Evolutionary conservation across 1,140 invertebrate genomes (phyloP).

Genomic region (Caerostris darwini): DNA sequence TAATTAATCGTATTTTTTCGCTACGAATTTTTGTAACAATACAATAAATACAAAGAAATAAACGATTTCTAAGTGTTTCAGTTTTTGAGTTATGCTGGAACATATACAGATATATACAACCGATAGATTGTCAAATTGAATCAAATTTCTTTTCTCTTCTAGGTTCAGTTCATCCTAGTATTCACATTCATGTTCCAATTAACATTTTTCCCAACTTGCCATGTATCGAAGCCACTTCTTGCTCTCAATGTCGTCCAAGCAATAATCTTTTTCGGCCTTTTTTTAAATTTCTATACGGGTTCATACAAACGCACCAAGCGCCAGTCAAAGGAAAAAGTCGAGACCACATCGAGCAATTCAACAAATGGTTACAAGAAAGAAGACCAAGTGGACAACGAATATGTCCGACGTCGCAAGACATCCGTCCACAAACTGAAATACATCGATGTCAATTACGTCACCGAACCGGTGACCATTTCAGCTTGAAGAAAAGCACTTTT

Average conservation of each 20-base stretch:
- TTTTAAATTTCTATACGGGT: conserved; percentile 66
- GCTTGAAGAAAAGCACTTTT: conserved; percentile 36
- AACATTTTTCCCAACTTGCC: conserved; percentile 72
- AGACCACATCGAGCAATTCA: background rate
- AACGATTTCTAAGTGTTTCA: too few species aligned
- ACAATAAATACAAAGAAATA: too few species aligned
- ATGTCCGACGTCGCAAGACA: conserved; percentile 22
- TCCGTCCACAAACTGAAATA: conserved; percentile 67
- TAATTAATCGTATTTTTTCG: too few species aligned
- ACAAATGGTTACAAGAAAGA: background rate
- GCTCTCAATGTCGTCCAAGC: conserved; percentile 72
- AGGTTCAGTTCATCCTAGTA: conserved; percentile 75
- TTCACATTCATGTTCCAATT: conserved; percentile 74
- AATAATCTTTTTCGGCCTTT: conserved; percentile 70
- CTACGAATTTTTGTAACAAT: too few species aligned
- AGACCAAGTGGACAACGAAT: conserved; percentile 1
- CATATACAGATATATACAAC: too few species aligned
- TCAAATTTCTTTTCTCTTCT: background rate
- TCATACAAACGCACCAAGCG: conserved; percentile 55
- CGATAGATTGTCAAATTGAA: too few species aligned
- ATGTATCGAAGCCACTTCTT: conserved; percentile 70
- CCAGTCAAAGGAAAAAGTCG: background rate
- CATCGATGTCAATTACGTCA: conserved; percentile 69
- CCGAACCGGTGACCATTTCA: conserved; percentile 70
- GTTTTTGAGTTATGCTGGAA: too few species aligned